Conservation (phyloP, 2,797 vertebrate genomes). For the Phoeniculus purpureus region DNA sequence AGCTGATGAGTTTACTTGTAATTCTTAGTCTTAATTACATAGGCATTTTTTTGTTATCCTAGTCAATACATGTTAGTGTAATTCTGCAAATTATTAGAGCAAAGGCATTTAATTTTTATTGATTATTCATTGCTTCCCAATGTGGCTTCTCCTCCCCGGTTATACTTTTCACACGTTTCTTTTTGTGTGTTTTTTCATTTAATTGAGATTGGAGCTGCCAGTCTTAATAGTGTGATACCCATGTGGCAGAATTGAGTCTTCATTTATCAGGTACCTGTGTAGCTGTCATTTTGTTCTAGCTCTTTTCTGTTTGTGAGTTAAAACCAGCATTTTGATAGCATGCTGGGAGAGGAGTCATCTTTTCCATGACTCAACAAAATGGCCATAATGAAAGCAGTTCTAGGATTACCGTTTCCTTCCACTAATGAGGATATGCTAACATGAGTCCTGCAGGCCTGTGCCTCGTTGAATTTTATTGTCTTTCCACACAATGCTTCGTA, state of each 20-base stretch:
- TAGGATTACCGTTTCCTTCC: background rate
- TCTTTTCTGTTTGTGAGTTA: background rate
- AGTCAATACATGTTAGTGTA: background rate
- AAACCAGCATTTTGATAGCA: background rate
- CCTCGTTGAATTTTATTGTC: background rate
- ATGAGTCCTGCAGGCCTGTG: background rate
- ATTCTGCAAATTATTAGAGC: background rate
- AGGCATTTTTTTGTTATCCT: background rate
- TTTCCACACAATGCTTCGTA: background rate
- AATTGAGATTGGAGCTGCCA: background rate
- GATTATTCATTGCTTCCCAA: background rate
- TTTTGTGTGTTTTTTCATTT: background rate
- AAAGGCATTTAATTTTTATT: background rate
- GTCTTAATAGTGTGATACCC: background rate
- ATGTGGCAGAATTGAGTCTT: background rate
- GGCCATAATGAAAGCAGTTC: background rate
- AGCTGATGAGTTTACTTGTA: background rate
- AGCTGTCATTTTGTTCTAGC: constrained; percentile 1
- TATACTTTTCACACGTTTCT: background rate
- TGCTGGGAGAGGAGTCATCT: background rate
- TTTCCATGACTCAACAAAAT: background rate
- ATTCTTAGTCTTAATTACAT: constrained; percentile 2
- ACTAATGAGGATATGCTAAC: background rate
- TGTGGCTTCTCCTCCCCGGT: rapidly evolving
- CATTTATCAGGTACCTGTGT: background rate